Base-by-base conservation (phyloP, 2,888 invertebrate genomes). In the Teinopalpus imperialis region DNA sequence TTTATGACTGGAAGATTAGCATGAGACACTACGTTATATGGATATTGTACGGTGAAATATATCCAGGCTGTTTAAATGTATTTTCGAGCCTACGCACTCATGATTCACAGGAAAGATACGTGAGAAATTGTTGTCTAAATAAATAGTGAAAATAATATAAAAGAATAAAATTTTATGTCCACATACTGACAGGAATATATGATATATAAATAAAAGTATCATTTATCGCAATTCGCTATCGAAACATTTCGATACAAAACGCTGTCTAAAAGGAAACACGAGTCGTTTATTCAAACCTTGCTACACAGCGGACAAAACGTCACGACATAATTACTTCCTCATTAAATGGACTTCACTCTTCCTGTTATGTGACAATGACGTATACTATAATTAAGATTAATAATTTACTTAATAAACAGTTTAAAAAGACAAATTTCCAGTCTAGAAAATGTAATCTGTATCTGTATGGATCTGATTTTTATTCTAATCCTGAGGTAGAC, bases 291-390 rank as follows among this genome's bases (percentile, higher is more conserved):
- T 8, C 4, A 1, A 21, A 14, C n/a, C 14, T 27, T 32, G 18
- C 9, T 39, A 41, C 40, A 18, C 34, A 29, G 27, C 40, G 30
- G 31, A 44, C 48, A 44, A 51, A 53, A 49, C 42, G 51, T 41
- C 31, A 47, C 46, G n/a, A n/a, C n/a, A n/a, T 43, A 51, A 48
- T 46, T 46, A 37, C 42, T 51, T 53, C 53, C 53, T 53, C 51
- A 53, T 53, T 53, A 53, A 47, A 43, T 26, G 30, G 5, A 43
- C 44, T 47, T 37, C 39, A 37, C 49, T 47, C 30, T 51, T 53
- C 48, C 48, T 47, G 53, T 44, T 24, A 30, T 30, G 31, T 37
- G 10, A 23, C 30, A 10, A 31, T 39, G 43, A 27, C 41, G 44
- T 39, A 47, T 16, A 30, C 18, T 41, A 36, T 51, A 41, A 51